Conservation (phyloP, 2,888 invertebrate genomes). For the Selenia dentaria region DNA sequence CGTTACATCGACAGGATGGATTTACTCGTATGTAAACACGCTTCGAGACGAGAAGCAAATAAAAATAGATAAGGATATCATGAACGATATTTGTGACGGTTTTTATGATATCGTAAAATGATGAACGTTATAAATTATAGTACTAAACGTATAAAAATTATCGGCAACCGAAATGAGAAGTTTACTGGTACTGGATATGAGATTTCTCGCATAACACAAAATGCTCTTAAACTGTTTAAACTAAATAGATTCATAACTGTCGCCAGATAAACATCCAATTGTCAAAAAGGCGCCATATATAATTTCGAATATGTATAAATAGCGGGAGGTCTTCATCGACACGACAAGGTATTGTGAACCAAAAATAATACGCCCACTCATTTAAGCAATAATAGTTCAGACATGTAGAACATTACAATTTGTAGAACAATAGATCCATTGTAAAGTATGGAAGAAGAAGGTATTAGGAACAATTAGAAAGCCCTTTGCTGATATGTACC, state of each 20-base stretch:
- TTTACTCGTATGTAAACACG: slow-evolving; percentile 62
- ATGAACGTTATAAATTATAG: neutral
- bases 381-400: slow-evolving; percentile 28
- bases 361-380: slow-evolving; percentile 36
- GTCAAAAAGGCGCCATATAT: slow-evolving; percentile 15
- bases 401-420: slow-evolving; percentile 33
- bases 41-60: slow-evolving; percentile 30
- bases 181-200: too few species aligned
- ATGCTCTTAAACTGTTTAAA: neutral
- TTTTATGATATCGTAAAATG: neutral
- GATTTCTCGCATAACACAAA: too few species aligned
- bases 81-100: slow-evolving; percentile 1
- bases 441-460: slow-evolving; percentile 37
- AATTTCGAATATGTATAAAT: slow-evolving; percentile 22
- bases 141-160: too few species aligned
- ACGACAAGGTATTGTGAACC: slow-evolving; percentile 31
- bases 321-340: slow-evolving; percentile 32
- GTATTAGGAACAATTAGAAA: slow-evolving; percentile 56
- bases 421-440: slow-evolving; percentile 38
- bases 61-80: slow-evolving; percentile 52
- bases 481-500: slow-evolving; percentile 47
- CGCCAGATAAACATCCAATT: neutral
- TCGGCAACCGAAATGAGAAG: too few species aligned
- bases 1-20: slow-evolving; percentile 66
- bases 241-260: slow-evolving; percentile 13